Evolutionary conservation across 2,113 vertebrate species (phyloP), one percentile per base, ranked within the genome.

Genomic region (Lophotis ruficrista): DNA sequence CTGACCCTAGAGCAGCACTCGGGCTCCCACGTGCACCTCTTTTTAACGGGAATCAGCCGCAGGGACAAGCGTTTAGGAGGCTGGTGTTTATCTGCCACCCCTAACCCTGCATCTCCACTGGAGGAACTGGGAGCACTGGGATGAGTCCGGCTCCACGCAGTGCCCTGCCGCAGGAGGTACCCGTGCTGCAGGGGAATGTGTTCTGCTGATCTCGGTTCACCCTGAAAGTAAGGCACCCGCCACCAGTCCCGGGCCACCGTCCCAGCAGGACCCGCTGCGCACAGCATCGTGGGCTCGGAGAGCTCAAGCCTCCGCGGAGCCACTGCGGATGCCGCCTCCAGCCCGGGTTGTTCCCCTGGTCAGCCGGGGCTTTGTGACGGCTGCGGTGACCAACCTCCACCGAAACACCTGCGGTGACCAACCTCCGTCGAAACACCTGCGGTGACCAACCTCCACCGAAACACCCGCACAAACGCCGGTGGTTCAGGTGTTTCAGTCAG

Each of bases 211-310:
- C 33, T 33, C 22, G 10, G 11, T 17, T 70, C 23, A 6, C 28
- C 12, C 20, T 13, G 20, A 28, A 45, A 56, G 41, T 10, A 38
- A 61, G 27, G 41, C 10, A 3, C 7, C 17, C 1, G 38, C 56
- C 41, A 4, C 65, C 33, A 4, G 15, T 25, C 24, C 76, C 3
- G 25, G 35, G n/a, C 58, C 51, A 6, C 41, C 30, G 4, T 3
- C 30, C 11, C 23, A 1, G 23, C 28, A 4, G 70, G 30, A n/a
- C n/a, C 14, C 0, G 3, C n/a, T 14, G 37, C 3, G 28, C 9
- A 33, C 50, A 4, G 17, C 4, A 33, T 33, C 12, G 0, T 5
- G 20, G 53, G 4, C 35, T 20, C 1, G 0, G 23, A n/a, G 61
- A n/a, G 30, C 61, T 58, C 61, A 15, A 27, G 28, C 22, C 6